Evolutionary conservation across 2,797 vertebrate genomes (phyloP).

Genomic region (Oceanodroma leucorhoa): DNA sequence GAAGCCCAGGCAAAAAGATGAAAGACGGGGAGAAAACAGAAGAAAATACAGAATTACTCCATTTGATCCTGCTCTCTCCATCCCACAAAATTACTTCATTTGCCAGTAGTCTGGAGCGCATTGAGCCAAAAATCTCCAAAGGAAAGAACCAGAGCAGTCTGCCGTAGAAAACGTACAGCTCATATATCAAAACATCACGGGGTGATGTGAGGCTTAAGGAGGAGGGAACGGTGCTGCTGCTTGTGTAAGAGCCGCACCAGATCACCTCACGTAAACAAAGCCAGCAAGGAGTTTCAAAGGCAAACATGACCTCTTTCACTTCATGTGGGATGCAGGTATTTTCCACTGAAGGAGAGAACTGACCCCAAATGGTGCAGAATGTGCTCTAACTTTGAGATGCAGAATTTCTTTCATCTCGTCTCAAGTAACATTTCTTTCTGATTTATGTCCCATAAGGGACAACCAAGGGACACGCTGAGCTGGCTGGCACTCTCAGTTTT

Average conservation of each 20-base stretch:
- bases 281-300: not conserved
- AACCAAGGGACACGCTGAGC: not conserved
- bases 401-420: constrained; percentile 37
- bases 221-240: not conserved
- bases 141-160: not conserved
- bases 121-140: not conserved
- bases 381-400: not conserved
- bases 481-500: not conserved
- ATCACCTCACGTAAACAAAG: not conserved
- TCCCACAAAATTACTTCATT: not conserved
- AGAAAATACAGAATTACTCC: not conserved
- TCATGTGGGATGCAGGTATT: not conserved
- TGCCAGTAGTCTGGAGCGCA: not conserved
- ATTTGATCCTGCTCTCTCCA: not conserved
- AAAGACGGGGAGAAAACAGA: not conserved
- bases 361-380: not conserved
- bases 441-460: not conserved
- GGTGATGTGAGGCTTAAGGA: not conserved
- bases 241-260: not conserved
- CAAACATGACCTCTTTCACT: not conserved
- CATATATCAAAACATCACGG: not conserved
- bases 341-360: not conserved
- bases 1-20: not conserved
- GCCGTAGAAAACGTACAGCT: not conserved
- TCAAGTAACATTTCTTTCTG: constrained; percentile 11